Evolutionary conservation across 2,113 vertebrate genomes (phyloP), one percentile per base, ranked within the genome.

Genomic region (Malurus alboscapulatus): DNA sequence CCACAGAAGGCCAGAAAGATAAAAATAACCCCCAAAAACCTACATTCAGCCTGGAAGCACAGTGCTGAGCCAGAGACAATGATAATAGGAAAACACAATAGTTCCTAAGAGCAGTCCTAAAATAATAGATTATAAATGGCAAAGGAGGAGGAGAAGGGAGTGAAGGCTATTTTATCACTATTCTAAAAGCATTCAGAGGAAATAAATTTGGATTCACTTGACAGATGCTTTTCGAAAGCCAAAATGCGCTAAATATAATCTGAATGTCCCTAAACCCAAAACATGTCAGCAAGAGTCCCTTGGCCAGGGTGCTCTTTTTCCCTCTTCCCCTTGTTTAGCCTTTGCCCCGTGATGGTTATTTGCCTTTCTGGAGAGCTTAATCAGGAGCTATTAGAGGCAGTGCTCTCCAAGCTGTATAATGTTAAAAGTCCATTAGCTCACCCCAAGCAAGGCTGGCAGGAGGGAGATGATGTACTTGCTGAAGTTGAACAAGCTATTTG

Each of bases 341-440:
- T 88, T 87, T 94, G 75, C 63, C 78, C 72, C 59, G 6, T 48
- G 51, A 55, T 38, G 30, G 59, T 84, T 87, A 61, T 74, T 93
- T 86, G 54, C 67, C 48, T 91, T 95, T 94, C 75, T 85, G 44
- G 44, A 90, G 91, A 77, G 89, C 74, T 73, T 92, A 79, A 87
- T 92, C 94, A 92, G 81, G 58, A 93, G 87, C 91, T 78, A 82
- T 95, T 95, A 88, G 73, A 92, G 48, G 54, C 67, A 83, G 73
- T 58, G 36, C 40, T 93, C 69, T 92, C 57, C 42, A 58, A 85
- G 84, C 82, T 83, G 63, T 66, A 67, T 83, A 85, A 92, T 48
- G 82, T 76, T 85, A 84, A 24, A 94, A 94, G 87, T 90, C 87
- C 94, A 94, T 96, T 94, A 95, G 95, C 78, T 95, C 79, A 87